Conservation (phyloP, 2,797 vertebrate species). For the Gymnodraco acuticeps region DNA sequence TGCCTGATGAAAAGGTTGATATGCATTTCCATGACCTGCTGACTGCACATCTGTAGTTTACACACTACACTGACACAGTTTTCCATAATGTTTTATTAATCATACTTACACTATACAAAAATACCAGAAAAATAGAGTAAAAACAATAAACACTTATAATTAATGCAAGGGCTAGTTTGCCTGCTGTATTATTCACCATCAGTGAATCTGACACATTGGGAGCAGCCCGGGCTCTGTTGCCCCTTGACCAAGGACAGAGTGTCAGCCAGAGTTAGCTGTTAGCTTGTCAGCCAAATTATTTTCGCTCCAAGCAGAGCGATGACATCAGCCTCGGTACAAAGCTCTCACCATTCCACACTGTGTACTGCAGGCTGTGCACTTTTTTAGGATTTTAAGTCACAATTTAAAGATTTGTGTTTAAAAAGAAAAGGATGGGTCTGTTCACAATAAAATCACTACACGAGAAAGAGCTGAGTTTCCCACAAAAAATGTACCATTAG, state of each 20-base stretch:
- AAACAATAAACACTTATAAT: conserved; percentile 10
- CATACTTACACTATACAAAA: background rate
- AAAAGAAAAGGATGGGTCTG: background rate
- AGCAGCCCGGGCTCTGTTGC: conserved; percentile 60
- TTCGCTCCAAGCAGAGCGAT: conserved; percentile 48
- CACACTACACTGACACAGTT: background rate
- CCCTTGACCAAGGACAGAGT: conserved; percentile 67
- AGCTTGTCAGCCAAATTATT: conserved; percentile 63
- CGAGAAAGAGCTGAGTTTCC: background rate
- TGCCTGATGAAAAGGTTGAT: background rate
- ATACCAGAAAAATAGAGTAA: background rate
- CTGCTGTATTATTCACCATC: conserved; percentile 57
- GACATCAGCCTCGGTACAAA: conserved; percentile 42
- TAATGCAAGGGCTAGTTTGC: conserved; percentile 31
- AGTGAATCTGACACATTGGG: conserved; percentile 70
- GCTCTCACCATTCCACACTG: conserved; percentile 14
- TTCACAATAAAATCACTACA: background rate
- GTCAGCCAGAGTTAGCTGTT: conserved; percentile 65
- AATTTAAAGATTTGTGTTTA: background rate
- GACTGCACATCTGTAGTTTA: background rate
- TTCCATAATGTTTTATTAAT: background rate
- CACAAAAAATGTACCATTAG: background rate
- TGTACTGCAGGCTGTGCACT: background rate
- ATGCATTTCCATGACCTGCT: background rate
- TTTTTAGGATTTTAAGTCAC: conserved; percentile 4